Base-by-base conservation (phyloP, 2,888 invertebrate genomes). In the Hecatera dysodea region DNA sequence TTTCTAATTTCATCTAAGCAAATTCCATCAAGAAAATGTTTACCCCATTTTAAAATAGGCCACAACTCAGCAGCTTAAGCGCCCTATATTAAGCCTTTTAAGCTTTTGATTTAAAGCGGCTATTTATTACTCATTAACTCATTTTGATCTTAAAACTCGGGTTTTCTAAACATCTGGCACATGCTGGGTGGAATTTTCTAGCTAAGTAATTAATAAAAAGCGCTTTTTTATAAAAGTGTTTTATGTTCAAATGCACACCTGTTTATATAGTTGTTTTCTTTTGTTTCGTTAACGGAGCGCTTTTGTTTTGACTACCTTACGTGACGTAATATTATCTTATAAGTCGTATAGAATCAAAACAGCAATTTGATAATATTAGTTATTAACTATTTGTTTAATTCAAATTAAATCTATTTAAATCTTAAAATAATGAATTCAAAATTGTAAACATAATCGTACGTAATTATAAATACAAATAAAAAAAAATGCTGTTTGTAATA, bases 111-210 rank as follows among this genome's bases (percentile, higher is more conserved):
- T 80, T 83, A 69, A 65, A 76, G 50, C 80, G 63, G 63, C 65
- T 55, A 76, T 79, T 83, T 80, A 77, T 80, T 80, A 67, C 80
- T 62, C 80, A 77, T 77, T 77, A 67, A 80, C 76, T 80, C 63
- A 67, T 75, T 80, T 67, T 60, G 75, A 75, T 74, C 79, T 80
- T 63, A 67, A 75, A 72, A 80, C 75, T 63, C 59, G 29, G 61
- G 67, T 15, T 74, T 79, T 63, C 66, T 62, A 77, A 77, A 74
- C 79, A 78, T 78, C 59, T 75, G 59, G 78, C 27, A 55, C 72
- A 52, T 62, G 56, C 61, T 57, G 62, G 39, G 72, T 63, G 27
- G 27, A 70, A 78, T 63, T 74, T 74, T 78, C 19, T 17, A 77
- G 55, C 24, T 22, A 50, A 65, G 42, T 33, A 68, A 50, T 61